These are phyloP conservation scores for Crotalus horridus DNA, from an alignment of 2,113 vertebrate species.

Conservation along the genomic window DNA sequence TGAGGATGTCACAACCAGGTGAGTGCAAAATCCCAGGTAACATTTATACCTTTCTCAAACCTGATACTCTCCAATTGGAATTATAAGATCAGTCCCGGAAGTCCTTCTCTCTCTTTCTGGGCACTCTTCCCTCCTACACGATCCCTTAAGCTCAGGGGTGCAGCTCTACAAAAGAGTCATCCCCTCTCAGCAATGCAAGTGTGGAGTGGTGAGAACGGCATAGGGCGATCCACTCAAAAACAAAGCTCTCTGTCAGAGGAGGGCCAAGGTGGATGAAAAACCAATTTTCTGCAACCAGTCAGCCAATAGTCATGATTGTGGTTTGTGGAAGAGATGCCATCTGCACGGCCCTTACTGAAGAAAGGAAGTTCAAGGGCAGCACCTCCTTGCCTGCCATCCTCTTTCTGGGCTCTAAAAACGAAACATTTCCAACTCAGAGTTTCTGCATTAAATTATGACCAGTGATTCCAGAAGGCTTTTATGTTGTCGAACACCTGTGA, in stretches of 20 bases:
- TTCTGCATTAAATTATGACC: not conserved
- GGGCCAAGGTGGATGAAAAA: not conserved
- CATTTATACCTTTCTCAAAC: not conserved
- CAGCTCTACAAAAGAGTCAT: not conserved
- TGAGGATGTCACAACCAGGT: constrained; percentile 72
- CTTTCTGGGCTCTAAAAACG: not conserved
- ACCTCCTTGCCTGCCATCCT: not conserved
- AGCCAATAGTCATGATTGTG: not conserved
- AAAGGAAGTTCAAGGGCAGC: not conserved
- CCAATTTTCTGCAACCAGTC: not conserved
- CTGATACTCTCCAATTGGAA: not conserved
- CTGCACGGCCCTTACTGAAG: not conserved
- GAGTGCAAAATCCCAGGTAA: constrained; percentile 37
- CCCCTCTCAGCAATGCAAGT: not conserved
- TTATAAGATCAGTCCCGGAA: not conserved
- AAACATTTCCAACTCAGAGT: not conserved
- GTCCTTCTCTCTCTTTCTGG: not conserved
- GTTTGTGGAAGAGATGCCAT: not conserved
- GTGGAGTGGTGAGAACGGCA: not conserved
- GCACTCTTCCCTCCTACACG: not conserved
- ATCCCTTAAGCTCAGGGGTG: not conserved
- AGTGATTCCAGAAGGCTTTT: not conserved
- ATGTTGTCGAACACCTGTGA: not conserved
- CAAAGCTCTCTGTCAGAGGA: not conserved
- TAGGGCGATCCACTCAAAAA: not conserved